A percentile compares a stretch with the other conserved stretches of the same genome.
Evolutionary conservation across 2,888 invertebrate genomes (phyloP).

Genomic region (Macroteleia sp.): DNA sequence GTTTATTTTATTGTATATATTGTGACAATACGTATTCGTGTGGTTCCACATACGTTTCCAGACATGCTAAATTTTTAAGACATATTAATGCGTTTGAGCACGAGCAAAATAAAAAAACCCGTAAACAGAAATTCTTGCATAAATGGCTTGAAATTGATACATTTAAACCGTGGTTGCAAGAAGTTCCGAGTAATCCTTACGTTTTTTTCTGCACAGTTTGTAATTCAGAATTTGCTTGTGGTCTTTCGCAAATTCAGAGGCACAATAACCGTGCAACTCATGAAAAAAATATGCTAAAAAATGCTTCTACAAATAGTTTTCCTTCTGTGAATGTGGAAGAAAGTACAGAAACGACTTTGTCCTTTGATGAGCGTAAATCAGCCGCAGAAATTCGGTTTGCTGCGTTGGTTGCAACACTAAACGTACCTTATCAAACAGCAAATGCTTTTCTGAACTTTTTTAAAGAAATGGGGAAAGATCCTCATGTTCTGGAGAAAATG

Average conservation of each 20-base stretch:
- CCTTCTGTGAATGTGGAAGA: not conserved
- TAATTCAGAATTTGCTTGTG: not conserved
- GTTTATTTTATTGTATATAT: slow-evolving; percentile 6
- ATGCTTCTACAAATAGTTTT: not conserved
- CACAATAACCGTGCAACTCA: not conserved
- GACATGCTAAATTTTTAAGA: not conserved
- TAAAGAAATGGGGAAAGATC: slow-evolving; percentile 6
- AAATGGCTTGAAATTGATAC: slow-evolving; percentile 12
- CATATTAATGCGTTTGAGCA: not conserved
- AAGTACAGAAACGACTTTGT: not conserved
- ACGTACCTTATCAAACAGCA: slow-evolving; percentile 27
- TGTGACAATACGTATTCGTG: slow-evolving; percentile 1
- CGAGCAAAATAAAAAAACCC: not conserved
- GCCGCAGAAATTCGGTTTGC: slow-evolving; percentile 43
- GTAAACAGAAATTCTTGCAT: slow-evolving; percentile 4
- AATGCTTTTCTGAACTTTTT: slow-evolving; percentile 14
- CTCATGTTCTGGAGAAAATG: slow-evolving; percentile 3
- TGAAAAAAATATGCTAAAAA: not conserved
- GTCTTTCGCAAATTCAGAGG: not conserved
- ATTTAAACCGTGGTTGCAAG: slow-evolving; percentile 20
- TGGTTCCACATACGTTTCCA: slow-evolving; percentile 2
- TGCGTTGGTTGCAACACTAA: slow-evolving; percentile 32
- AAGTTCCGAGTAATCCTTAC: slow-evolving; percentile 1
- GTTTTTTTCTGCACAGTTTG: slow-evolving; percentile 3
- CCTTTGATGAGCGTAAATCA: not conserved